Evolutionary conservation across 2,797 vertebrate genomes (phyloP), one percentile per base, ranked within the genome.

Genomic region (Antrozous pallidus): DNA sequence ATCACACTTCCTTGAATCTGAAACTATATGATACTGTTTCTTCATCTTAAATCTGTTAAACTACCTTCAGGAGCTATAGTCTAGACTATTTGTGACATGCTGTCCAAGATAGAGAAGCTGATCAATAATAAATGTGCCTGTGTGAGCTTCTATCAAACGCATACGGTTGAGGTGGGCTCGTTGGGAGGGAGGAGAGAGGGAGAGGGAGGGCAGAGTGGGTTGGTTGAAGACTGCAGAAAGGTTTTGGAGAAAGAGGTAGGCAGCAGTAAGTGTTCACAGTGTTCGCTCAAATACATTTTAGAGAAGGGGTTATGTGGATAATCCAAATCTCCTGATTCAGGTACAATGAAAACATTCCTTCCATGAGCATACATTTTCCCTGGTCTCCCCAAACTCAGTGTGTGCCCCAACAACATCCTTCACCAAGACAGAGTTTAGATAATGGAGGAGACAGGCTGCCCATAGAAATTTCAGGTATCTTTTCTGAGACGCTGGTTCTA

Each of bases 11-110:
- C 56, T 71, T 84, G 71, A 94, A 83, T 89, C 42, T 0, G 0
- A 56, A 93, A 88, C 82, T 93, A 33, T 63, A 88, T 40, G 84
- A 94, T 91, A 42, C 93, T 75, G 69, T 75, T 96, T 91, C 80
- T 96, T 94, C 95, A 79, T 86, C 96, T 97, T 95, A 91, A 96
- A 95, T 96, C 96, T 88, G 81, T 91, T 93, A 88, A 93, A 91
- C 77, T 65, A 47, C 77, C 77, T 95, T 92, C 73, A 94, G 71
- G 74, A 94, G 83, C 95, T 77, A 3, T 71, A 51, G 92, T 93
- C 92, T 87, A 91, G 95, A 94, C 90, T 91, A 42, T 67, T 47
- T 75, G 78, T 94, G 95, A 95, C 88, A 81, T 33, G 80, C 71
- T 91, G 18, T 38, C 94, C 38, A 14, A 95, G 95, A 95, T 89